phyloP scores from a whole-genome alignment of 2,113 vertebrate genomes.

The Embiotoca jacksoni region DNA sequence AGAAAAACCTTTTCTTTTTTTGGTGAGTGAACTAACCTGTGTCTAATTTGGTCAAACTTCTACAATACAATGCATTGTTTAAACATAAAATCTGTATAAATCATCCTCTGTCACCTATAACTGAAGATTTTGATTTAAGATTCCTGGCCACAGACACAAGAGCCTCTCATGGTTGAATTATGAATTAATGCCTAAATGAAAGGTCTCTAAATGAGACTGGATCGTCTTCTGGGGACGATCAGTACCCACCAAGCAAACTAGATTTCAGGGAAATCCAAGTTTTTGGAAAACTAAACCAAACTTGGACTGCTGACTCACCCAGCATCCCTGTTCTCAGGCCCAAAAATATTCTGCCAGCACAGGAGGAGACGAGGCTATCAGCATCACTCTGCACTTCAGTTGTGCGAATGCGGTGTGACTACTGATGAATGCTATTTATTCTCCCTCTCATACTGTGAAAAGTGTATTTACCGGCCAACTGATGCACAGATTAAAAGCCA shows the following conservation, averaged over 20 bases:
- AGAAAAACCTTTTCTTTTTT: too few relatives aligned
- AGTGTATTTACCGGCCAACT: conserved; percentile 58
- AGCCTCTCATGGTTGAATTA: not conserved
- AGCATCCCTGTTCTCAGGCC: not conserved
- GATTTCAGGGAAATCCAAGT: not conserved
- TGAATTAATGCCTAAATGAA: not conserved
- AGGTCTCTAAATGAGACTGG: not conserved
- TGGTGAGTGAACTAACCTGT: too few relatives aligned
- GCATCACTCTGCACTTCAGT: conserved; percentile 1
- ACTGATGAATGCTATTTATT: conserved; percentile 39
- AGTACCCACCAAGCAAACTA: not conserved
- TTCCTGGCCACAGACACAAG: too few relatives aligned
- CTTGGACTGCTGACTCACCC: not conserved
- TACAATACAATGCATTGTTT: too few relatives aligned
- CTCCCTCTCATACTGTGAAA: conserved; percentile 40
- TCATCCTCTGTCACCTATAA: too few relatives aligned
- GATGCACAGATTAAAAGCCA: conserved; percentile 76
- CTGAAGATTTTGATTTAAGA: not conserved
- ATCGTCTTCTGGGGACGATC: not conserved
- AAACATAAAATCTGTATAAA: too few relatives aligned
- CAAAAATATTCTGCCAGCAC: conserved; percentile 1
- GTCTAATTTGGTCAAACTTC: too few relatives aligned
- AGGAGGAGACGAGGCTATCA: conserved; percentile 3
- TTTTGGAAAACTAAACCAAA: not conserved
- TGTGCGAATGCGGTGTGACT: conserved; percentile 14